Conservation (phyloP, 2,113 vertebrate genomes). For the Phalacrocorax carbo region DNA sequence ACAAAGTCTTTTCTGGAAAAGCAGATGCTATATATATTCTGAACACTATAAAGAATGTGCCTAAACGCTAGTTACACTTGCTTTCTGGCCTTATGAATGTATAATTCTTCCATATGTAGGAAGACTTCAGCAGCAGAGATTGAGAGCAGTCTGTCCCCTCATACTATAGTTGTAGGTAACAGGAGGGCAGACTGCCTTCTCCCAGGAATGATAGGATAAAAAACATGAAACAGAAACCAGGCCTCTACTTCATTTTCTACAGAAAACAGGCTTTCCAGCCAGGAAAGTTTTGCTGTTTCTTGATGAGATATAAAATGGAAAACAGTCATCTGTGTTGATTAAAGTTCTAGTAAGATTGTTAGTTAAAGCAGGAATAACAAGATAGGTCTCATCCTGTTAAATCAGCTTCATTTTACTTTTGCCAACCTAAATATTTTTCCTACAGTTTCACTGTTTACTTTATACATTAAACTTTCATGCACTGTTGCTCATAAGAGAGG, state of each 20-base stretch:
- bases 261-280: neutral
- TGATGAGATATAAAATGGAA: neutral
- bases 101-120: neutral
- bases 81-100: neutral
- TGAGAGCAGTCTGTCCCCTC: neutral
- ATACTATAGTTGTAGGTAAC: no score
- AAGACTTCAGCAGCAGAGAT: neutral
- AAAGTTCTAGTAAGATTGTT: neutral
- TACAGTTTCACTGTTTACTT: neutral
- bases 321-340: neutral
- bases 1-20: neutral
- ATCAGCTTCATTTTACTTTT: neutral
- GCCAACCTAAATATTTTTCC: neutral
- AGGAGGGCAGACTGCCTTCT: neutral
- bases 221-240: neutral
- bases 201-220: neutral
- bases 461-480: neutral
- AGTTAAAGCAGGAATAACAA: neutral
- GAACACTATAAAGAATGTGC: neutral
- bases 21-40: neutral
- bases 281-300: neutral
- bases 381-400: neutral
- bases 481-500: neutral
- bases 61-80: neutral
- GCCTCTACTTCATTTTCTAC: neutral